Base-by-base conservation (phyloP, 2,113 vertebrate genomes). In the Strix uralensis region DNA sequence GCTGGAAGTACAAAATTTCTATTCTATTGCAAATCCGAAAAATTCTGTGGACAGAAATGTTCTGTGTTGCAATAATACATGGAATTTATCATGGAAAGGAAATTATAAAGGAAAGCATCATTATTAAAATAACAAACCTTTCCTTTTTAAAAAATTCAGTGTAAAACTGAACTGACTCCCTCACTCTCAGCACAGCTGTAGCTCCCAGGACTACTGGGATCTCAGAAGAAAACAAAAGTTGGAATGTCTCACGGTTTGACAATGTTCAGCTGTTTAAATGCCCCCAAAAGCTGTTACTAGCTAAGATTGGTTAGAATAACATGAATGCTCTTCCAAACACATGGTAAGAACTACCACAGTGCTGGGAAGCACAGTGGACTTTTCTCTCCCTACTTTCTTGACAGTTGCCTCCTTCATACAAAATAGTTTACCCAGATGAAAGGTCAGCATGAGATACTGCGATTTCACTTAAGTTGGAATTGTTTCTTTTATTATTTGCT, bases 181-280 rank as follows among this genome's bases (percentile, higher is more conserved):
- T 73, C 46, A 32, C 17, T 59, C 9, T 52, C 42, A 78, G 51
- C 69, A 84, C 91, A 97, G 80, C 72, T 96, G 73, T 25, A 79
- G 32, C 36, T 94, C 61, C n/a, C 62, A 90, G 40, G 54, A 80
- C 44, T 66, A 61, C 34, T 51, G 63, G 38, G 67, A 78, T 80
- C 88, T 92, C 92, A 86, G 66, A 92, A 86, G 42, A 63, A 91
- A 95, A 72, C 17, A 87, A 7, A 88, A 86, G 66, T 77, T 88
- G 77, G 44, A 92, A 80, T 42, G n/a, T 11, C 65, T 96, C 55
- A 66, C 13, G 7, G 40, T 74, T 58, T 59, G 47, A 72, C 81
- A 79, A 61, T 51, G 47, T 80, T 92, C 74, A 77, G 86, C 58
- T 89, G 32, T n/a, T 83, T 90, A 83, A 94, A 80, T 92, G 71